These are phyloP conservation scores for Phasianus colchicus DNA, from an alignment of 2,113 vertebrate genomes.

Conservation along the genomic window DNA sequence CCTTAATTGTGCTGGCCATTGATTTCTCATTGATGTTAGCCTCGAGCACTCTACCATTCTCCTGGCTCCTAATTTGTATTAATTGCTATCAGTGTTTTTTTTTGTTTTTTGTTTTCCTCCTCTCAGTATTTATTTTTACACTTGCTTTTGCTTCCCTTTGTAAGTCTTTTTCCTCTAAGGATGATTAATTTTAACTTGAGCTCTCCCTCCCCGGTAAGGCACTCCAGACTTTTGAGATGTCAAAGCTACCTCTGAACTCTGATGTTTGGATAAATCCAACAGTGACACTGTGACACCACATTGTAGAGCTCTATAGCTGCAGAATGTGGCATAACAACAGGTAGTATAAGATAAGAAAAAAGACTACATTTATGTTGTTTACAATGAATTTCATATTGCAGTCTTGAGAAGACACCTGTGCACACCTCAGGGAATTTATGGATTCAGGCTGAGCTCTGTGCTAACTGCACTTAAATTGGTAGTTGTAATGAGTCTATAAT, in stretches of 20 bases:
- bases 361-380: too few species aligned
- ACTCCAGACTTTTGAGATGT: neutral
- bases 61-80: constrained; percentile 56
- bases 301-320: neutral
- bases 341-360: neutral
- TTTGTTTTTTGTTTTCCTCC: neutral
- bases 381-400: neutral
- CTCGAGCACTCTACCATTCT: constrained; percentile 31
- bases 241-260: neutral
- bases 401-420: neutral
- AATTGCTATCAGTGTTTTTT: neutral
- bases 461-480: neutral
- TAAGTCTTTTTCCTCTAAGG: neutral
- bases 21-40: constrained; percentile 52
- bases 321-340: neutral
- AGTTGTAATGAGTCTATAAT: neutral
- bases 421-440: neutral
- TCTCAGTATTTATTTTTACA: constrained; percentile 28
- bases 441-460: neutral
- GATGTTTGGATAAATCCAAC: neutral
- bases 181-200: constrained; percentile 5
- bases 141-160: neutral
- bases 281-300: neutral
- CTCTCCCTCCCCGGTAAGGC: neutral
- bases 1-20: constrained; percentile 55